Base-by-base conservation (phyloP, 1,140 invertebrate genomes). In the Plectrocnemia conspersa region DNA sequence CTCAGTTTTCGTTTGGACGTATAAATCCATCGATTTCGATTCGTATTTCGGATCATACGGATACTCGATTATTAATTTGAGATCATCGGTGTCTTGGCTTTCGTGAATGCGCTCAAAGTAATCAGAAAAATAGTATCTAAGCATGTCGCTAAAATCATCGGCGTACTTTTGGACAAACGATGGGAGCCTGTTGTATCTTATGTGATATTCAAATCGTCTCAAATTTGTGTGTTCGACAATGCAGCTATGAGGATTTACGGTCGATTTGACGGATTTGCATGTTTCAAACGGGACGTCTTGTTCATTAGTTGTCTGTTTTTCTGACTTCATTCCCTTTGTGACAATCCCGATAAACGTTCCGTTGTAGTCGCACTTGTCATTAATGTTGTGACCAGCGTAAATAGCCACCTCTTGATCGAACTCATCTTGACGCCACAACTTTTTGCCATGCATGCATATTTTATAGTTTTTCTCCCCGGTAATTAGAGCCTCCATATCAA, bases 381-480 rank as follows among this genome's bases (percentile, higher is more conserved):
- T 23, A 3, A 29, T 29, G 9, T 23, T 44, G 16, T 52, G 25
- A 7, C 50, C 44, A 0, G 29, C 45, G 2, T 40, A 33, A 53
- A 35, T 7, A 48, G 64, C 10, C 72, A 32, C 36, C 68, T 63
- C 16, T 61, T 61, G 19, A 61, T n/a, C n/a, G n/a, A n/a, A n/a
- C n/a, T n/a, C n/a, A n/a, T 70, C 59, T 18, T 66, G 61, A 1
- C 54, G 62, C 54, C 68, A 72, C 9, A 44, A 63, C 21, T 69
- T 66, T 2, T 60, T 58, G 1, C 54, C 67, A 24, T 71, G 66
- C 7, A 73, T 23, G 50, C 70, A 72, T 40, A 76, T 65, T 62
- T 54, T 58, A 13, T 38, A 33, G 35, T 32, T 59, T 62, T 21
- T 52, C 52, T 58, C 60, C 41, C 2, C 47, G 11, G 22, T 54